Conservation (phyloP, 2,113 vertebrate genomes). For the Pteropus alecto region DNA sequence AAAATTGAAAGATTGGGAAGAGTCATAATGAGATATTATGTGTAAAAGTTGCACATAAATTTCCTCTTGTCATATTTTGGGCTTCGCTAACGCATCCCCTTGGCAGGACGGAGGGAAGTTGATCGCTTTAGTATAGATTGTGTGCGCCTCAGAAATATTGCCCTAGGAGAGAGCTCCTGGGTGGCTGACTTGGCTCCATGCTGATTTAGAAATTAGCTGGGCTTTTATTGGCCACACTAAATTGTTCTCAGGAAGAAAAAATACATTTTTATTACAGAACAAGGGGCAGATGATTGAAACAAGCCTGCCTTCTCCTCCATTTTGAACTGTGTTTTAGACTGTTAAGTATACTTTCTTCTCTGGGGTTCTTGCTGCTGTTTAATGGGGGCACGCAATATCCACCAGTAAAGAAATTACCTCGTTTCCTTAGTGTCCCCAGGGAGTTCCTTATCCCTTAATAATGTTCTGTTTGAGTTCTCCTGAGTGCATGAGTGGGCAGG, state of each 20-base stretch:
- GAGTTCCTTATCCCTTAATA: slow-evolving; percentile 63
- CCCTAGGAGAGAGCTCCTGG: slow-evolving; percentile 87
- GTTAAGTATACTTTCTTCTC: slow-evolving; percentile 63
- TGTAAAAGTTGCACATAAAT: slow-evolving; percentile 93
- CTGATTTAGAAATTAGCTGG: slow-evolving; percentile 90
- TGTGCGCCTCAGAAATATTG: slow-evolving; percentile 86
- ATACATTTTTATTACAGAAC: slow-evolving; percentile 78
- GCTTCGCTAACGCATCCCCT: slow-evolving; percentile 85
- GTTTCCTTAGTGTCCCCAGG: slow-evolving; percentile 36
- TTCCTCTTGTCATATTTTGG: slow-evolving; percentile 91
- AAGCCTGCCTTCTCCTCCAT: slow-evolving; percentile 62
- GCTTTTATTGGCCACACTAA: slow-evolving; percentile 86
- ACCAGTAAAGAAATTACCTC: slow-evolving; percentile 69
- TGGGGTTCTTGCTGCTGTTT: slow-evolving; percentile 59
- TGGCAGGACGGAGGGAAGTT: slow-evolving; percentile 86
- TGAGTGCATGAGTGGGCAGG: slow-evolving; percentile 36
- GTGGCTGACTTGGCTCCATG: slow-evolving; percentile 89
- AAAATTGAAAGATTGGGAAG: slow-evolving; percentile 92
- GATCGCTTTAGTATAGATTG: slow-evolving; percentile 93
- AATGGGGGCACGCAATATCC: slow-evolving; percentile 67
- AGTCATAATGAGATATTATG: slow-evolving; percentile 92
- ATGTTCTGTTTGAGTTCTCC: slow-evolving; percentile 57
- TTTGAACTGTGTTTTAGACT: slow-evolving; percentile 55
- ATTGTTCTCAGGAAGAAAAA: slow-evolving; percentile 81
- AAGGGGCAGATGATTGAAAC: slow-evolving; percentile 70